A percentile compares a stretch with the other conserved stretches of the same genome.
These are phyloP conservation scores for Marisa cornuarietis DNA, from an alignment of 1,140 invertebrate species.

Conservation along the genomic window DNA sequence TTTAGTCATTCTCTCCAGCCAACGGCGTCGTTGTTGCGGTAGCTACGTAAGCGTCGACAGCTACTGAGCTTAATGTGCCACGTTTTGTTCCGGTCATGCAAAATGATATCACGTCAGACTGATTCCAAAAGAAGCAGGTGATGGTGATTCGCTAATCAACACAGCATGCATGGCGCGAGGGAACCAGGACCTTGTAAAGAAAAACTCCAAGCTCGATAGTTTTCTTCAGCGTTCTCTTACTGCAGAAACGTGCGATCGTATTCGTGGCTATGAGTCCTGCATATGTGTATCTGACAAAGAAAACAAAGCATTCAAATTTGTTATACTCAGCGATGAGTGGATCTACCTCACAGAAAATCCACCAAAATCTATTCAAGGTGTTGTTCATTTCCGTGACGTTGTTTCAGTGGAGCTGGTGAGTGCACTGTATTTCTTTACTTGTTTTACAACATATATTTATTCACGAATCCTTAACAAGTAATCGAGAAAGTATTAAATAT, in stretches of 20 bases:
- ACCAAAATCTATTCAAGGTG: constrained; percentile 53
- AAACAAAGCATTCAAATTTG: constrained; percentile 62
- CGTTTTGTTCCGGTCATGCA: too few relatives aligned
- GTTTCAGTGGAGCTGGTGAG: constrained; percentile 61
- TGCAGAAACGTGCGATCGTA: constrained; percentile 59
- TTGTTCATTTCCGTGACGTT: constrained; percentile 60
- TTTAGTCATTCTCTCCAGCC: constrained; percentile 14
- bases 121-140: background rate
- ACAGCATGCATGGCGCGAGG: constrained; percentile 36
- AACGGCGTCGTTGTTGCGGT: constrained; percentile 18
- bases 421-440: background rate
- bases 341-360: constrained; percentile 64
- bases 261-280: constrained; percentile 64
- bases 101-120: background rate
- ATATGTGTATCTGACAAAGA: constrained; percentile 62
- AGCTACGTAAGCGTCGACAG: background rate
- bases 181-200: constrained; percentile 42
- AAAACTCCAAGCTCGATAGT: constrained; percentile 62
- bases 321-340: constrained; percentile 60
- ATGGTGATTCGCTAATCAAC: background rate
- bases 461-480: too few relatives aligned
- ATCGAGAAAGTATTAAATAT: too few relatives aligned
- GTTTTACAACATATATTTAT: background rate
- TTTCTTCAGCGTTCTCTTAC: constrained; percentile 58
- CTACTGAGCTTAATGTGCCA: background rate